Conservation (phyloP, 2,888 invertebrate species). For the Lasioglossum marginatum region DNA sequence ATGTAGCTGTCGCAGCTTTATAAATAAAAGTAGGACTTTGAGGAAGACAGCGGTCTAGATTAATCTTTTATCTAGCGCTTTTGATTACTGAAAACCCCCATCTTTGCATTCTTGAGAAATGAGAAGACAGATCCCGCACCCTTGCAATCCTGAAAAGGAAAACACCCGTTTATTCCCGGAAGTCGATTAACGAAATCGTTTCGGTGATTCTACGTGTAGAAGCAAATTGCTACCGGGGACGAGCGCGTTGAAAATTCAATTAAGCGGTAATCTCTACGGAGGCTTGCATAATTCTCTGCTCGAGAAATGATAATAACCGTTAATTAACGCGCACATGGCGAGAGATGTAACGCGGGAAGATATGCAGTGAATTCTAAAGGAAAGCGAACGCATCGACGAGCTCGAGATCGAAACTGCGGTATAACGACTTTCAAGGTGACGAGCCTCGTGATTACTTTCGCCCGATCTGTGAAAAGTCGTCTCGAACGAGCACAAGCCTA, state of each 20-base stretch:
- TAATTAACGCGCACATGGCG: constrained; percentile 14
- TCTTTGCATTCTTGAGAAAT: no score
- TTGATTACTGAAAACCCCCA: no score
- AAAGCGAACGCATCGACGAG: constrained; percentile 24
- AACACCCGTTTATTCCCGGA: neutral
- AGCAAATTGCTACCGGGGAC: neutral
- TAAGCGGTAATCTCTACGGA: neutral
- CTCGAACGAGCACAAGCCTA: neutral
- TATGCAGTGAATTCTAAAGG: constrained; percentile 17
- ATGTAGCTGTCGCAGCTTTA: no score
- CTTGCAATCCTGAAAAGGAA: no score
- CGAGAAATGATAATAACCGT: constrained; percentile 5
- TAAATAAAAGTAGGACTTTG: no score
- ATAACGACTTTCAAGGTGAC: constrained; percentile 56
- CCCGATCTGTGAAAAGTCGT: constrained; percentile 20
- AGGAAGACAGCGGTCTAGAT: no score
- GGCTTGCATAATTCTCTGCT: constrained; percentile 18
- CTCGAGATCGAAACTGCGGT: constrained; percentile 28
- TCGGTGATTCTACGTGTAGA: neutral
- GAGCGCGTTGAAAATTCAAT: neutral
- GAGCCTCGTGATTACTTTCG: constrained; percentile 40
- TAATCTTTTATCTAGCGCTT: no score
- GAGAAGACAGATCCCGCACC: no score
- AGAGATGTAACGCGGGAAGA: neutral
- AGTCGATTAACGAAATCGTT: neutral